Evolutionary conservation across 2,113 vertebrate genomes (phyloP).

Genomic region (Myrmophylax atrothorax): DNA sequence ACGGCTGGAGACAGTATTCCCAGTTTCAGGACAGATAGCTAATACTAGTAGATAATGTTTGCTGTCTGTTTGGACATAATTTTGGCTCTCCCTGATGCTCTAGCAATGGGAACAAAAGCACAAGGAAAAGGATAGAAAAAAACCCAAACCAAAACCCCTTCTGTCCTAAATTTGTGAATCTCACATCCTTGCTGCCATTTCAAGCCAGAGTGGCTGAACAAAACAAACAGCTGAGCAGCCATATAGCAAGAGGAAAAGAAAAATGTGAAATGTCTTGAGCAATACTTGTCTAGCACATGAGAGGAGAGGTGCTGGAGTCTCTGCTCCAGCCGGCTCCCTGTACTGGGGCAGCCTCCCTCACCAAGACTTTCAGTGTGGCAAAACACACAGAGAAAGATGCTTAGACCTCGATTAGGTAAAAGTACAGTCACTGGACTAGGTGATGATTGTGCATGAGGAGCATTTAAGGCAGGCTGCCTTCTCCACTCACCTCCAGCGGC

Average conservation of each 20-base stretch:
- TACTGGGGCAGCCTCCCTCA: accelerated
- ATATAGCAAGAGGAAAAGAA: neutral
- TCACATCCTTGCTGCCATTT: neutral
- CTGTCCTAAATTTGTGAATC: neutral
- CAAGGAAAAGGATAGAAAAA: neutral
- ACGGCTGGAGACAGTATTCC: neutral
- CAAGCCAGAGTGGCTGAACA: neutral
- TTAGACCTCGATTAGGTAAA: accelerated
- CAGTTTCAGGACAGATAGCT: neutral
- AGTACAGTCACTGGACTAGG: neutral
- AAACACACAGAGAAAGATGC: accelerated
- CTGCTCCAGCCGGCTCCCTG: neutral
- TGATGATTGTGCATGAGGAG: accelerated
- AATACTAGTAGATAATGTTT: neutral
- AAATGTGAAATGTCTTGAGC: accelerated
- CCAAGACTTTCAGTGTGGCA: neutral
- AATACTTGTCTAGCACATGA: accelerated
- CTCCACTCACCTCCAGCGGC: accelerated
- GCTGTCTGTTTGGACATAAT: neutral
- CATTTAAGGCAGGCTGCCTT: neutral
- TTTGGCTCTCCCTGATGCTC: neutral
- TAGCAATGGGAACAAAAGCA: neutral
- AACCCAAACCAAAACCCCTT: neutral
- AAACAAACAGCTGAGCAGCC: neutral
- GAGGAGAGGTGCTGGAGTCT: neutral